These are phyloP conservation scores for Cosmopolites sordidus DNA, from an alignment of 2,888 invertebrate genomes.

Conservation along the genomic window DNA sequence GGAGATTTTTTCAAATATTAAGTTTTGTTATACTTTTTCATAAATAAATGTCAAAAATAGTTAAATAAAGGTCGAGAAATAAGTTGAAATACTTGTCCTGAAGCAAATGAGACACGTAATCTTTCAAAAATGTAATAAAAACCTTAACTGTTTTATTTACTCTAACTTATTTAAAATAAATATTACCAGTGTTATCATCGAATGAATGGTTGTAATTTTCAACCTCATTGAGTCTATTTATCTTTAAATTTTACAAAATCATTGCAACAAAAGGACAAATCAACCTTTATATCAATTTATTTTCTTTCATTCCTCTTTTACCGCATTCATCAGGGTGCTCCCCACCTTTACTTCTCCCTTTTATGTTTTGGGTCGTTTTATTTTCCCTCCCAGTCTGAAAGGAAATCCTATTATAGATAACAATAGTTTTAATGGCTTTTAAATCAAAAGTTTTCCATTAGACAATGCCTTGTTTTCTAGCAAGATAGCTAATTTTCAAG, in stretches of 20 bases:
- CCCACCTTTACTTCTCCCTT: background rate
- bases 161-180: too few relatives aligned
- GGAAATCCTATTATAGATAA: background rate
- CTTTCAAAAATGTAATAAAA: too few relatives aligned
- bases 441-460: conserved; percentile 1
- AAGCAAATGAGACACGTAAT: too few relatives aligned
- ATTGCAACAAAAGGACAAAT: conserved; percentile 15
- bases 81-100: too few relatives aligned
- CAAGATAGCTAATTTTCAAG: background rate
- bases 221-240: conserved; percentile 7
- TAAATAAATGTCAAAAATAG: too few relatives aligned
- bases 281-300: conserved; percentile 19
- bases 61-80: too few relatives aligned
- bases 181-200: too few relatives aligned
- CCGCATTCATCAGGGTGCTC: background rate
- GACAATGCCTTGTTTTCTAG: background rate
- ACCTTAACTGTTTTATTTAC: too few relatives aligned
- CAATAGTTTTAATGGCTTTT: conserved; percentile 2
- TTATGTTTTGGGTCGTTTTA: background rate
- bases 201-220: too few relatives aligned
- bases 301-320: conserved; percentile 12
- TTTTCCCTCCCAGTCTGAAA: background rate
- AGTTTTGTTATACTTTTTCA: too few relatives aligned
- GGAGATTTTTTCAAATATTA: too few relatives aligned
- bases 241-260: conserved; percentile 13